Percentiles rank a stretch among this genome's conserved stretches.
These are phyloP conservation scores for Acleris cristana DNA, from an alignment of 2,888 invertebrate species.

Conservation along the genomic window DNA sequence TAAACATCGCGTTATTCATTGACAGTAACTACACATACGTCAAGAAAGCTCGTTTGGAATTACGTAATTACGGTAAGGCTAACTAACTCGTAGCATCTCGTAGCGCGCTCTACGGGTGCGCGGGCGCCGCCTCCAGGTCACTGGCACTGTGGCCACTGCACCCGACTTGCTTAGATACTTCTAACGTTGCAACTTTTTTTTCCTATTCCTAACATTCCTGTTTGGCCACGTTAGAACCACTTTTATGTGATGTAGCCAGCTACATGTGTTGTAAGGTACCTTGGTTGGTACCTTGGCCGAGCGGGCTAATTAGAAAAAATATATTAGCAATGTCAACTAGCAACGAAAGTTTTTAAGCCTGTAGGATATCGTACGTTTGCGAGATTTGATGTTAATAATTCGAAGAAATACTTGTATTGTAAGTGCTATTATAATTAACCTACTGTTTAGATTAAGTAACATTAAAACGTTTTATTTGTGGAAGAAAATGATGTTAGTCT, in stretches of 20 bases:
- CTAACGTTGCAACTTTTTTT: constrained; percentile 77
- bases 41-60: constrained; percentile 28
- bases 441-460: too few relatives aligned
- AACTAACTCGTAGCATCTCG: constrained; percentile 60
- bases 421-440: too few relatives aligned
- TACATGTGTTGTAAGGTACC: not conserved
- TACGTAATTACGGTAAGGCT: constrained; percentile 23
- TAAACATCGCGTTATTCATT: not conserved
- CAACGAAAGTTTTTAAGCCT: not conserved
- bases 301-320: not conserved
- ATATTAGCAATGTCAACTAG: not conserved
- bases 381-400: too few relatives aligned
- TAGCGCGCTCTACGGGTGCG: constrained; percentile 66
- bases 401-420: too few relatives aligned
- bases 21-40: constrained; percentile 8
- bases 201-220: constrained; percentile 77
- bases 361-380: too few relatives aligned
- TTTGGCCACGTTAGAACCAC: constrained; percentile 57
- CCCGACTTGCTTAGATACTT: constrained; percentile 80
- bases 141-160: constrained; percentile 81
- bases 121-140: constrained; percentile 65
- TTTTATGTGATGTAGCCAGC: constrained; percentile 43
- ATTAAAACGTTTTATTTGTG: too few relatives aligned
- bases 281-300: not conserved
- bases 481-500: too few relatives aligned